Evolutionary conservation across 1,140 invertebrate genomes (phyloP), one percentile per base, ranked within the genome.

Genomic region (Propsilocerus akamusi): DNA sequence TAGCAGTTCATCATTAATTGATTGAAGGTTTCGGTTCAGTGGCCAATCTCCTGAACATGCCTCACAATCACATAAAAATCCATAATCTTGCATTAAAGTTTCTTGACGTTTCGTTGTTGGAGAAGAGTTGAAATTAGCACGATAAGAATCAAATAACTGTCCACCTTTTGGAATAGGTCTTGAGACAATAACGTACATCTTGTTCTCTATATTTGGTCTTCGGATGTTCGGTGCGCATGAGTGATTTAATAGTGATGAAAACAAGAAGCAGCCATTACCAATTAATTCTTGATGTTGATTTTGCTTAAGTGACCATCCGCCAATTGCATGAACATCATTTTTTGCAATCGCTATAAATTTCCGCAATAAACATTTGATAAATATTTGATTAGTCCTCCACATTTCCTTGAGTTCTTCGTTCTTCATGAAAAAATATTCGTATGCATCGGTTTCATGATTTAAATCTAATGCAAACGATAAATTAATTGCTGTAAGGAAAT

Each of bases 11-110:
- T 41, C 34, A 41, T 41, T 20, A 41, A 41, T 41, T 7, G 22
- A 14, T 22, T 41, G 8, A 7, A 75, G 59, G 1, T 68, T 57
- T 0, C 62, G 53, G 58, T 81, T 86, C 1, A 65, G 64, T 1
- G 83, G 81, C 78, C 85, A 91, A 53, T 86, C 70, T 37, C 78
- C 63, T 7, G 65, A 50, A 62, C 92, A 97, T 22, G 87, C 80
- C 47, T 73, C 63, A 68, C 92, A 96, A 7, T 71, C 57, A 61
- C 93, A 97, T 4, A 68, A 65, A 62, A 97, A 95, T 59, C 80
- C 86, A 65, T 95, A 96, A 59, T 96, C 88, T 34, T 78, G 73
- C 48, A 74, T 71, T 12, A 95, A 68, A 24, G 71, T 66, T 12
- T 68, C 60, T 56, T 76, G 76, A n/a, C 92, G 72, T 25, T 79